Conservation (phyloP, 2,888 invertebrate species). For the Blastobasis adustella region DNA sequence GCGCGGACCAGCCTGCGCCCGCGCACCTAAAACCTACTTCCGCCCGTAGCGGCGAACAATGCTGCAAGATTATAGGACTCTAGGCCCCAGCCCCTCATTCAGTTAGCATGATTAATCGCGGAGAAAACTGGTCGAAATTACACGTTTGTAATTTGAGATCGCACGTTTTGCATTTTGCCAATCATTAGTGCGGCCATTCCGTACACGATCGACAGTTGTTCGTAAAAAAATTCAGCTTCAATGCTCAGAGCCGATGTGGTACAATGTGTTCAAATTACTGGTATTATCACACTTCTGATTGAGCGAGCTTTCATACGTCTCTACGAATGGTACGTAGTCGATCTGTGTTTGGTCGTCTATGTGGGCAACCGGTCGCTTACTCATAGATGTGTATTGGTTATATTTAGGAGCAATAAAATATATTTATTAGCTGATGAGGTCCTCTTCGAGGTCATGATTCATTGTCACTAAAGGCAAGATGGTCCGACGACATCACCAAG, state of each 20-base stretch:
- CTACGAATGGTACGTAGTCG: constrained; percentile 29
- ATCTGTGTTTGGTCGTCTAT: no score
- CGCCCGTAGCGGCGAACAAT: constrained; percentile 54
- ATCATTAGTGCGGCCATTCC: constrained; percentile 48
- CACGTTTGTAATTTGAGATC: constrained; percentile 48
- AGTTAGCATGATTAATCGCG: constrained; percentile 64
- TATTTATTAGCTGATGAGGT: no score
- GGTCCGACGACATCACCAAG: no score
- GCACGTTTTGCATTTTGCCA: constrained; percentile 48
- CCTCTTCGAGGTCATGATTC: no score
- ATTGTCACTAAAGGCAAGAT: no score
- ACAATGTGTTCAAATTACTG: constrained; percentile 46
- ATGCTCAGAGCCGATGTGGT: constrained; percentile 25
- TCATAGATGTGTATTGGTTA: no score
- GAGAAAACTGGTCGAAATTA: constrained; percentile 57
- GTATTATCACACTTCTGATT: constrained; percentile 34
- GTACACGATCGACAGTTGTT: constrained; percentile 43
- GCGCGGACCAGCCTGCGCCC: constrained; percentile 44
- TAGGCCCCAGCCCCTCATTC: constrained; percentile 50
- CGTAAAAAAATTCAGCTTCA: constrained; percentile 32
- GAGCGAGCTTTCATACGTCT: constrained; percentile 34
- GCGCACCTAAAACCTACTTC: constrained; percentile 68
- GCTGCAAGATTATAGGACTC: constrained; percentile 64
- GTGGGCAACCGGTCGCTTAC: no score
- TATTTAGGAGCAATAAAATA: no score